Evolutionary conservation across 2,113 vertebrate species (phyloP), one percentile per base, ranked within the genome.

Genomic region (Perca fluviatilis): DNA sequence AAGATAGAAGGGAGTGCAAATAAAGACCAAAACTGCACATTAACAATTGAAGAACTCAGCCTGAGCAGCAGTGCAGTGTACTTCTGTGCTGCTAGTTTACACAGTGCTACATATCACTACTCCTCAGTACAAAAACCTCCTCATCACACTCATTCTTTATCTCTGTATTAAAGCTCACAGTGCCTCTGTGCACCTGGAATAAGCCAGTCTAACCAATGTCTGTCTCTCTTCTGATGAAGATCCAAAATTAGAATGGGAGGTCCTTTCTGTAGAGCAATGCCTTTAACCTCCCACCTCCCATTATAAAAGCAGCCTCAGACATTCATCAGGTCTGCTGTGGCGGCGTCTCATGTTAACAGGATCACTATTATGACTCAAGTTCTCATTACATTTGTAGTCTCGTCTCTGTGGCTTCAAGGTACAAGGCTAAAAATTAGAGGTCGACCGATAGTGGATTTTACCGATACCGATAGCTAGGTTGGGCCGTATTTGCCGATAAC

Each of bases 41-140:
- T 84, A 61, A 84, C 15, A 9, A 30, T 53, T 49, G 5, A 84
- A 10, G 0, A 10, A 49, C 16, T 81, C 4, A 6, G 15, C 1
- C 47, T 30, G 71, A 86, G 15, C 65, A 67, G 74, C 70, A 64
- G 70, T 72, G 76, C 69, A 13, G 71, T 80, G 5, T 90, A 84
- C 25, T 90, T 88, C 78, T 90, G 88, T 74, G 85, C 85, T 66
- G 79, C 84, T 57, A 70, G 88, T n/a, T 6, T 27, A 25, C 85
- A 90, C 88, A 86, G 79, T 86, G 85, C 18, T 2, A 6, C 53
- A 56, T 7, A 51, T 64, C 54, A 6, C 19, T 50, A 68, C 33
- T 74, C 43, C 51, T 57, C 66, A 13, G 11, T 63, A 84, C 85
- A 88, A 88, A 79, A 90, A 86, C 79, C 57, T 86, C n/a, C 21